Conservation (phyloP, 2,888 invertebrate species). For the Teleiodes luculella region DNA sequence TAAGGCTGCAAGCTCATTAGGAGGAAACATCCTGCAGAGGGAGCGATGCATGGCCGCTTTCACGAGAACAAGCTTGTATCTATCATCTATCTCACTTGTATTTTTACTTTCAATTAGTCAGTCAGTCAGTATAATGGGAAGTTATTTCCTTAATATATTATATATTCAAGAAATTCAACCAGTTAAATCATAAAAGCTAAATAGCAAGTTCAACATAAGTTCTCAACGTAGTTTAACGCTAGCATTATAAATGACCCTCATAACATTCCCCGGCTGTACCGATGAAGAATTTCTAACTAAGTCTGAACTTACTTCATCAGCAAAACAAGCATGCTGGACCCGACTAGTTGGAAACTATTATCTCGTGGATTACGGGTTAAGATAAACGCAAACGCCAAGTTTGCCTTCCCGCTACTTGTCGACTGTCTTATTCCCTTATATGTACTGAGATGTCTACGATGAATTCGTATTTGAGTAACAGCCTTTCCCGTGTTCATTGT, state of each 20-base stretch:
- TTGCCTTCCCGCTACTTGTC: constrained; percentile 27
- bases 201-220: constrained; percentile 21
- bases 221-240: constrained; percentile 21
- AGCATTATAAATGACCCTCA: constrained; percentile 31
- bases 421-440: background rate
- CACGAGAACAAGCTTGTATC: constrained; percentile 25
- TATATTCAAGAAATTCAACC: background rate
- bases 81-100: constrained; percentile 21
- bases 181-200: background rate
- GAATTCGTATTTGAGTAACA: background rate
- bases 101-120: constrained; percentile 8
- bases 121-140: too few relatives aligned
- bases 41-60: constrained; percentile 40
- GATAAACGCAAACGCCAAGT: constrained; percentile 47
- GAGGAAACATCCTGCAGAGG: constrained; percentile 42
- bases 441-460: background rate
- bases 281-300: constrained; percentile 57
- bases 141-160: background rate
- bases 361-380: constrained; percentile 57
- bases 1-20: constrained; percentile 60
- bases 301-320: constrained; percentile 56
- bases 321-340: constrained; percentile 59
- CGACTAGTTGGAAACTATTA: constrained; percentile 62
- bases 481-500: constrained; percentile 2
- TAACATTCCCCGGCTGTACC: constrained; percentile 41